Evolutionary conservation across 2,113 vertebrate species (phyloP), one percentile per base, ranked within the genome.

Genomic region (Brachionichthys hirsutus): DNA sequence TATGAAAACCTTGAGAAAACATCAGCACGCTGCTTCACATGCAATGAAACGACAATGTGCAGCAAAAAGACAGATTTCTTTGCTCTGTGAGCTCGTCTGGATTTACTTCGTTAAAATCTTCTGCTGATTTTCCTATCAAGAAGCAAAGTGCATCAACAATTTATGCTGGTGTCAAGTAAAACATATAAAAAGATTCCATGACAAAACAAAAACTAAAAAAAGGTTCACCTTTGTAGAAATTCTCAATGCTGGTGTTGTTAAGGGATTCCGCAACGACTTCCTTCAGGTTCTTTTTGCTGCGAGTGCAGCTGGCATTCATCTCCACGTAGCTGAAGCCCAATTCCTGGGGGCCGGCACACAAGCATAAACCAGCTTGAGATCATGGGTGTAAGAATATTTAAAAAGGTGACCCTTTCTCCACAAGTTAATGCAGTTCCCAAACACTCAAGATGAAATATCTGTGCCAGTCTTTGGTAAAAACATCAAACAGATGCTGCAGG

Each of bases 161-260:
- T 35, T 35, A 38, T 4, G 8, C 24, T 3, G 24, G 8, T 30
- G 4, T 30, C 24, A 30, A 30, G 24, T 30, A 30, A 30, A 42
- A 42, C 3, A 42, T 42, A 6, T 42, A 15, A 42, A 13, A 42
- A 14, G 15, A 42, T 20, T 15, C 20, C 12, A 49, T 2, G 6
- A 49, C 5, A 1, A 22, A 48, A 13, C 3, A 17, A 20, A 11
- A 13, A 9, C 20, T 12, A 66, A 79, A 15, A 34, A 35, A 15
- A 44, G 9, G 9, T 2, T 64, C 10, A 98, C 97, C 93, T 57
- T 91, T 92, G 81, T 82, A 98, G 88, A 98, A 98, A 80, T 88
- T 90, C 86, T 94, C 94, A 61, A 98, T 98, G 88, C 94, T 98
- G 52, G 97, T 98, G 86, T 99, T 99, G 85, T 94, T 93, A 0